Conservation (phyloP, 1,140 invertebrate species). For the Calephelis virginiensis region DNA sequence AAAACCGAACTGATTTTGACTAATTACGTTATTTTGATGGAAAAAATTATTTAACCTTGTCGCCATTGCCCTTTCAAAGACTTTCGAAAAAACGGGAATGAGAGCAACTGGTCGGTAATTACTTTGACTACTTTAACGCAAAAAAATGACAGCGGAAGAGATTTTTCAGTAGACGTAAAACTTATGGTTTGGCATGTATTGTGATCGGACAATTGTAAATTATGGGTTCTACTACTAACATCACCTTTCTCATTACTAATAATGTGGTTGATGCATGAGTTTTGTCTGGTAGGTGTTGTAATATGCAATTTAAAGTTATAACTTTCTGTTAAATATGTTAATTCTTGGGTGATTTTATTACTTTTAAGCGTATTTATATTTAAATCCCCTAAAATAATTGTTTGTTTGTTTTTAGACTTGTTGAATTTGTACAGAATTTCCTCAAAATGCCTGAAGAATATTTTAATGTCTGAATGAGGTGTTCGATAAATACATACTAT, state of each 20-base stretch:
- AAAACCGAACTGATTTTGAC: not conserved
- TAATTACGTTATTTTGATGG: not conserved
- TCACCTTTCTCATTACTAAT: slow-evolving; percentile 24
- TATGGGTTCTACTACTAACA: not conserved
- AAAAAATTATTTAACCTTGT: not conserved
- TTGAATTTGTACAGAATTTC: slow-evolving; percentile 16
- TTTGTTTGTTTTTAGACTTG: slow-evolving; percentile 21
- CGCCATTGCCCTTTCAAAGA: not conserved
- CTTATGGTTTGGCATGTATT: slow-evolving; percentile 24
- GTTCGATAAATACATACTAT: too few species aligned
- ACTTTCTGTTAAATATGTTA: slow-evolving; percentile 5
- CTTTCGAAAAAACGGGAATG: not conserved
- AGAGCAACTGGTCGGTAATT: not conserved
- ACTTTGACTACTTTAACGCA: not conserved
- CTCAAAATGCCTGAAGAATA: slow-evolving; percentile 25
- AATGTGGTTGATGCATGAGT: slow-evolving; percentile 32
- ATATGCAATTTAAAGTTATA: slow-evolving; percentile 29
- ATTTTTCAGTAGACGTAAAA: slow-evolving; percentile 13
- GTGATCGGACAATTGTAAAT: slow-evolving; percentile 27
- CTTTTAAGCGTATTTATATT: slow-evolving; percentile 26
- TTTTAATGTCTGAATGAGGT: slow-evolving; percentile 15
- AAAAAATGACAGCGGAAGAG: not conserved
- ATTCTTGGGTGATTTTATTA: slow-evolving; percentile 7
- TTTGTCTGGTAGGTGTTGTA: slow-evolving; percentile 24
- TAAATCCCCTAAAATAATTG: slow-evolving; percentile 25